Percentiles rank a stretch among this genome's conserved stretches.
phyloP scores from a whole-genome alignment of 2,797 vertebrate species.

The Sandelia bainsii region DNA sequence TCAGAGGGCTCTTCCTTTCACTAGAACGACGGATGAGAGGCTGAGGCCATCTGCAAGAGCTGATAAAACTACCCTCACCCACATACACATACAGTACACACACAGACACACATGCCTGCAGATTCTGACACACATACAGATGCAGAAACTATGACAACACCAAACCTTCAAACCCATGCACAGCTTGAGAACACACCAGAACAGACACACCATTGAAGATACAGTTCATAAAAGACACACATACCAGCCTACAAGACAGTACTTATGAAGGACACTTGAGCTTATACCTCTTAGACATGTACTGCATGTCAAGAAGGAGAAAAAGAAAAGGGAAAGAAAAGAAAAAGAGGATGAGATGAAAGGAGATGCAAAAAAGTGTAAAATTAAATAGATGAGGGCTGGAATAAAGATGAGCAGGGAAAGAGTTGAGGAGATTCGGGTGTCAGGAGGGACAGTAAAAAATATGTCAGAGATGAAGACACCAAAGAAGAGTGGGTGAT shows the following conservation, averaged over 20 bases:
- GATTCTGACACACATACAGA: conserved; percentile 45
- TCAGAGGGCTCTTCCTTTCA: conserved; percentile 77
- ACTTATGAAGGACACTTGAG: conserved; percentile 43
- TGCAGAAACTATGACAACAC: conserved; percentile 49
- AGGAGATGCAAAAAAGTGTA: conserved; percentile 27
- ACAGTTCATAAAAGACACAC: conserved; percentile 18
- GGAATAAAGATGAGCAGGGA: conserved; percentile 55
- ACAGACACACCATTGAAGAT: conserved; percentile 11
- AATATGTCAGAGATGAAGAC: conserved; percentile 22
- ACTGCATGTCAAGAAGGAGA: conserved; percentile 41
- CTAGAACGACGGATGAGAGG: conserved; percentile 76
- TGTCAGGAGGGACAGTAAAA: conserved; percentile 21
- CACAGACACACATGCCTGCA: conserved; percentile 45
- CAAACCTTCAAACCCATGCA: conserved; percentile 44
- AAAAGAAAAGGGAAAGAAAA: conserved; percentile 4
- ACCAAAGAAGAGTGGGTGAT: conserved; percentile 18
- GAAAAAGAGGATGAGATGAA: conserved; percentile 25
- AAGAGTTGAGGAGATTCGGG: conserved; percentile 9
- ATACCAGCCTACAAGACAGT: conserved; percentile 1
- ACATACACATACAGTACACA: conserved; percentile 9
- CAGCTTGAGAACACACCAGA: conserved; percentile 2
- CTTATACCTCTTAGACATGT: conserved; percentile 28
- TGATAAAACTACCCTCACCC: conserved; percentile 73
- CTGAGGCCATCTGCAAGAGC: conserved; percentile 76
- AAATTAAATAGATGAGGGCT: conserved; percentile 48